Evolutionary conservation across 2,113 vertebrate genomes (phyloP), one percentile per base, ranked within the genome.

Genomic region (Cololabis saira): DNA sequence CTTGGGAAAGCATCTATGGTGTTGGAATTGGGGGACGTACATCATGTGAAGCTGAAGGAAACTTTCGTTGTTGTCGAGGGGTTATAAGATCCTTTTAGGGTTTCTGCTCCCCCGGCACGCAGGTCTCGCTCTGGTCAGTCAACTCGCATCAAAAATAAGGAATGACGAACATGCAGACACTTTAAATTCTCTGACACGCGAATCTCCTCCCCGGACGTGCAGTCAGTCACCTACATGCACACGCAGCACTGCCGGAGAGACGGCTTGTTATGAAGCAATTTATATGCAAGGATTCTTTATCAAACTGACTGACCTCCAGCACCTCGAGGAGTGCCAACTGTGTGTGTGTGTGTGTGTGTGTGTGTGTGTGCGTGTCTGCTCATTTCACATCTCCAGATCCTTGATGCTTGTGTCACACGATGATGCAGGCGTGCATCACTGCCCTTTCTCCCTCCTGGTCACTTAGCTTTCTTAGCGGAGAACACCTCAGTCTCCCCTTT

Each of bases 271-370:
- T 87, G 84, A 90, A 90, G 86, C 88, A 89, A 87, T 87, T 91
- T 90, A 88, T 91, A 89, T 91, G 84, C 86, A 90, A 75, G 67
- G 80, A 86, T 81, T 83, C 83, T 86, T 87, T 86, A 87, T 89
- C 80, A 87, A 86, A 83, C 80, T 58, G 80, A 74, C 83, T 81
- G 86, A 89, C 87, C 86, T 83, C 80, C 83, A 69, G 64, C 76
- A 83, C 68, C 71, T 81, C 77, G 45, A 78, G 74, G 74, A 76
- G 74, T 58, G 53, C 58, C 62, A 60, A 59, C 51, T 47, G 57
- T 43, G 33, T 9, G 6, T 37, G 10, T 37, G 50, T 60, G 54
- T 51, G 56, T 58, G 40, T 74, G 42, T 45, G 27, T 61, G 33
- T 60, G 18, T 37, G 50, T 60, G 54, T 51, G 56, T 58, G 40